A percentile compares a stretch with the other conserved stretches of the same genome.
Conservation (phyloP, 2,888 invertebrate species). For the Epinotia demarniana region DNA sequence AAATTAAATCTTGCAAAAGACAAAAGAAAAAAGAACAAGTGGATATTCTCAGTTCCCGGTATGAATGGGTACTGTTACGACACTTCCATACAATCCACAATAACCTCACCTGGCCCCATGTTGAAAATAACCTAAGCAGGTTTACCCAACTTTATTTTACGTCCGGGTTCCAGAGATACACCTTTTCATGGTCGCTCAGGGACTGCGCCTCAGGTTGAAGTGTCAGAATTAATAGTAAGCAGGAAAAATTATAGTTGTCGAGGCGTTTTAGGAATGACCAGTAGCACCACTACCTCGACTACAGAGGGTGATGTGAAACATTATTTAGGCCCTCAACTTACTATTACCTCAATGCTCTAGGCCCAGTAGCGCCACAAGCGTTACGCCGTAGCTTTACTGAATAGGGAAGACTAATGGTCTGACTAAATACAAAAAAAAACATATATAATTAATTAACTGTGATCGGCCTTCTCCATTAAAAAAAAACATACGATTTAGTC, state of each 20-base stretch:
- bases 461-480: not conserved
- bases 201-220: not conserved
- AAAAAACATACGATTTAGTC: not conserved
- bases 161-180: not conserved
- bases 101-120: not conserved
- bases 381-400: too few relatives aligned
- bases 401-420: not conserved
- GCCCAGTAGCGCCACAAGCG: too few relatives aligned
- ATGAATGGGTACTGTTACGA: not conserved
- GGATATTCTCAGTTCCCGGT: not conserved
- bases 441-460: not conserved
- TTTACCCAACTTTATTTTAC: not conserved
- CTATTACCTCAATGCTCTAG: too few relatives aligned
- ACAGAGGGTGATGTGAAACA: too few relatives aligned
- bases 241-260: too few relatives aligned
- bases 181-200: not conserved
- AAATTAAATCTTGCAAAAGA: too few relatives aligned
- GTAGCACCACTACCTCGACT: too few relatives aligned
- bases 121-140: not conserved
- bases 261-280: too few relatives aligned
- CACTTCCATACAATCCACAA: not conserved
- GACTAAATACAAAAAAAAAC: not conserved
- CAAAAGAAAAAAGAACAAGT: too few relatives aligned
- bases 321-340: too few relatives aligned
- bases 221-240: too few relatives aligned